Conservation (phyloP, 2,888 invertebrate species). For the Sinhomidia bicolor region DNA sequence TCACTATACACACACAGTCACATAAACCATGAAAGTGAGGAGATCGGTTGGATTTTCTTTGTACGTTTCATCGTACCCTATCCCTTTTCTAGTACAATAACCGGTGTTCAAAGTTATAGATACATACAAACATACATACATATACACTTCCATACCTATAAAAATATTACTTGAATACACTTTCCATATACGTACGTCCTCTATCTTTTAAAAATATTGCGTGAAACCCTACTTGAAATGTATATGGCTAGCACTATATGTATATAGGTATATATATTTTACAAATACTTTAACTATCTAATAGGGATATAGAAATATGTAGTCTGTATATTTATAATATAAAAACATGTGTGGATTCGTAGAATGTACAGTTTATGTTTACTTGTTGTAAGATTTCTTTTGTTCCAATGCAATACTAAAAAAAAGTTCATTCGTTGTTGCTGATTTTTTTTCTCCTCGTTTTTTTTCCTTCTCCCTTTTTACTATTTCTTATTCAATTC, state of each 20-base stretch:
- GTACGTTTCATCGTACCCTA: conserved; percentile 12
- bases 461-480: conserved; percentile 10
- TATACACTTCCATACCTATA: neutral
- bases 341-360: neutral
- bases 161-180: neutral
- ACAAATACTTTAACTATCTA: neutral
- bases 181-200: neutral
- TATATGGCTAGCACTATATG: neutral
- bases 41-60: conserved; percentile 22
- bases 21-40: conserved; percentile 51
- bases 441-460: conserved; percentile 49
- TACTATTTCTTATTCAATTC: conserved; percentile 49
- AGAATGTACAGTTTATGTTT: conserved; percentile 22
- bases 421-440: conserved; percentile 34
- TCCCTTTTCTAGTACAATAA: conserved; percentile 17
- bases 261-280: conserved; percentile 2
- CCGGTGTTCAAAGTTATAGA: conserved; percentile 33
- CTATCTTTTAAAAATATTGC: neutral
- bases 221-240: neutral
- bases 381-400: conserved; percentile 46
- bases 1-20: neutral
- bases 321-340: neutral
- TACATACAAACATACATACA: neutral
- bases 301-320: neutral
- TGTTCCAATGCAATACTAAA: conserved; percentile 43